A percentile compares a stretch with the other conserved stretches of the same genome.
Evolutionary conservation across 2,113 vertebrate species (phyloP).

Genomic region (Perca fluviatilis): DNA sequence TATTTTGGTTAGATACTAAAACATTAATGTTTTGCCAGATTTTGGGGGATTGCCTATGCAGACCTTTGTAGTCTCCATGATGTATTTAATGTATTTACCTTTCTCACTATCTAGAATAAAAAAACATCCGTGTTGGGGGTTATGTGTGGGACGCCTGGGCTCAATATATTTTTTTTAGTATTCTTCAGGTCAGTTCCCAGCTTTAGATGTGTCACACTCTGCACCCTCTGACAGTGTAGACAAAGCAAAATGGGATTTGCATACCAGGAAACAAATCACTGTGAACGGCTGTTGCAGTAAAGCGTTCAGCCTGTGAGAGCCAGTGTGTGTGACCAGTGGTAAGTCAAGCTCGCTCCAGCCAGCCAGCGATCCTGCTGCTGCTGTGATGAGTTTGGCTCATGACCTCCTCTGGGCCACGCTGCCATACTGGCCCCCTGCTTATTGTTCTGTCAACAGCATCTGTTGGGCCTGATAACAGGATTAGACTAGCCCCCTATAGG

Average conservation of each 20-base stretch:
- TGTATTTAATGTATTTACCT: neutral
- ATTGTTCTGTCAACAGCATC: conserved; percentile 85
- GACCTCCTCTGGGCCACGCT: conserved; percentile 70
- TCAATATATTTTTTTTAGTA: neutral
- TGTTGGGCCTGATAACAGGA: conserved; percentile 84
- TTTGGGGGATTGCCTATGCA: neutral
- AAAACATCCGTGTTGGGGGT: neutral
- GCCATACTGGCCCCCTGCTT: conserved; percentile 67
- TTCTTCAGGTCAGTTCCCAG: conserved; percentile 18
- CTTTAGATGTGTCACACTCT: neutral
- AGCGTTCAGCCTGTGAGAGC: conserved; percentile 27
- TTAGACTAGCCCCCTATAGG: conserved; percentile 79
- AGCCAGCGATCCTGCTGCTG: conserved; percentile 70
- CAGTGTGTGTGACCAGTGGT: conserved; percentile 51
- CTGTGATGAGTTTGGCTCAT: conserved; percentile 76
- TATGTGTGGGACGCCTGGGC: neutral
- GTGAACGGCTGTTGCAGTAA: conserved; percentile 14
- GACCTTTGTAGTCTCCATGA: neutral
- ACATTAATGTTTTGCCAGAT: neutral
- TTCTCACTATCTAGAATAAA: neutral
- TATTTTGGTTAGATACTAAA: neutral
- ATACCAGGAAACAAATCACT: conserved; percentile 32
- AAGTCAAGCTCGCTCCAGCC: conserved; percentile 45
- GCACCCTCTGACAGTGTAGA: conserved; percentile 16
- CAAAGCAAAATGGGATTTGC: conserved; percentile 37